These are phyloP conservation scores for Oppia nitens DNA, from an alignment of 1,140 invertebrate genomes.

Conservation along the genomic window DNA sequence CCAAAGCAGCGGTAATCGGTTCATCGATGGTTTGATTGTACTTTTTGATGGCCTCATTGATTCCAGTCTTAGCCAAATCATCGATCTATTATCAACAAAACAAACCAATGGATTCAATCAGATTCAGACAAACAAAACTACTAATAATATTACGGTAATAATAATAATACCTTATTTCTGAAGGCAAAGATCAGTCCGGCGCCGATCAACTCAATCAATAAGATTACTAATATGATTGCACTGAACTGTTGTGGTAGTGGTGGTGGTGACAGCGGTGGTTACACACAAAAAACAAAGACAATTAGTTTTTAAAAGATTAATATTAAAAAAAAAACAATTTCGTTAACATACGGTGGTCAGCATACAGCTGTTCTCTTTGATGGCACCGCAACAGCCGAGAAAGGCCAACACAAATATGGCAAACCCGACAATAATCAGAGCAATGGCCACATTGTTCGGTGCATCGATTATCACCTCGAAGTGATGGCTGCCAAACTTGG, in stretches of 20 bases:
- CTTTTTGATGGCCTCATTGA: slow-evolving; percentile 10
- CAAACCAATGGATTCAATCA: no score
- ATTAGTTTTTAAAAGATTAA: no score
- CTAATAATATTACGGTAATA: background rate
- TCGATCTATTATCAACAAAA: no score
- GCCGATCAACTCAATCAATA: slow-evolving; percentile 13
- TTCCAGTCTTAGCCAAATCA: background rate
- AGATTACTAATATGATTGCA: slow-evolving; percentile 11
- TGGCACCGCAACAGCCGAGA: slow-evolving; percentile 66
- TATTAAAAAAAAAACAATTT: no score
- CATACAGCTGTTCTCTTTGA: slow-evolving; percentile 60
- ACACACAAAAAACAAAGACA: no score
- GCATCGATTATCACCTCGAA: background rate
- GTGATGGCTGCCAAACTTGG: background rate
- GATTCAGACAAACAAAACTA: background rate
- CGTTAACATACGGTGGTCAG: no score
- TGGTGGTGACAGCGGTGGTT: no score
- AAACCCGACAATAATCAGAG: slow-evolving; percentile 56
- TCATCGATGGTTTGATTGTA: slow-evolving; percentile 8
- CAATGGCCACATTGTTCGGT: slow-evolving; percentile 18
- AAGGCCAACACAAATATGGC: slow-evolving; percentile 66
- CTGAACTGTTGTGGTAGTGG: no score
- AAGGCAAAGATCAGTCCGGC: slow-evolving; percentile 12
- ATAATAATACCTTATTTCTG: slow-evolving; percentile 12
- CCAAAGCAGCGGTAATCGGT: background rate